Evolutionary conservation across 2,888 invertebrate genomes (phyloP), one percentile per base, ranked within the genome.

Genomic region (Parascotia fuliginaria): DNA sequence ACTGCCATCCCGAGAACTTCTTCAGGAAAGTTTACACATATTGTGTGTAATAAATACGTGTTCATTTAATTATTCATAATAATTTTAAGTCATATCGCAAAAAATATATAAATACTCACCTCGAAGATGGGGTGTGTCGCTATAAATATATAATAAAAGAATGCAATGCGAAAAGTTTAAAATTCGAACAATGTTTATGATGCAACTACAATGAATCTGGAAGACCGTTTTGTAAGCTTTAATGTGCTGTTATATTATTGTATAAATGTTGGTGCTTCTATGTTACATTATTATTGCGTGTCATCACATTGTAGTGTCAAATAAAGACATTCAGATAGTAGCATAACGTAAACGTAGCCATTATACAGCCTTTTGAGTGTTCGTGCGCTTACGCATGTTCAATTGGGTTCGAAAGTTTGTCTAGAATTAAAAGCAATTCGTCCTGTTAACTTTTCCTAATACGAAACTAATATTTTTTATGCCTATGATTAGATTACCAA

Each of bases 371-470:
- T 62, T 68, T 64, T 65, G 52, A 73, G 57, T 57, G 60, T 66
- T 75, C 65, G 60, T 65, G 68, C 39, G 56, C 64, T 50, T 63
- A 61, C 60, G 65, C 64, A 67, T 63, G 34, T 40, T 50, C 58
- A 29, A 76, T 73, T 62, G 62, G 65, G 70, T 69, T 74, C 73
- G 68, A 71, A 66, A 55, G 51, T 57, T 56, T 16, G 48, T 42
- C 41, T 54, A 57, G 58, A 71, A 73, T 68, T 61, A 65, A 27
- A 64, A 70, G 50, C 54, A 42, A 58, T 60, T 62, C 68, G 70
- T 74, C 68, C 74, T 74, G 65, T 65, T 54, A 53, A 43, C 56
- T 58, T 55, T 68, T 62, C 69, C 60, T 57, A 45, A 39, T 50
- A 38, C 55, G 7, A 19, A 12, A 11, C 14, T 36, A 16, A 16